Evolutionary conservation across 2,797 vertebrate genomes (phyloP), one percentile per base, ranked within the genome.

Genomic region (Sebastes elongatus): DNA sequence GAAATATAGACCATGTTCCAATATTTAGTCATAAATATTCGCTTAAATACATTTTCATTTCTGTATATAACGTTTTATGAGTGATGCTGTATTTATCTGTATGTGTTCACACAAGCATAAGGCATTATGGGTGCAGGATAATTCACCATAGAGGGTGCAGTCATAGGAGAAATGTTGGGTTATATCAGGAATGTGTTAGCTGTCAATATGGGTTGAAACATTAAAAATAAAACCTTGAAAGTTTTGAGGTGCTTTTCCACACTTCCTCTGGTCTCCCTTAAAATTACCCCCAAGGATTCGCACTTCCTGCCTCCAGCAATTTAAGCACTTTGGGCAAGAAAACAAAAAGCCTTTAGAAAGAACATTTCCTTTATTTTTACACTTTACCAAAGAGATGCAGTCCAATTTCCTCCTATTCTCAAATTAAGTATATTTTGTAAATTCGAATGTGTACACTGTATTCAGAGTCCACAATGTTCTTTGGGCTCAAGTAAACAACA

Each of bases 281-380:
- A 88, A 94, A 94, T 92, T 76, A 83, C 83, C 30, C 30, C 30
- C 42, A 64, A 67, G 8, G 67, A 16, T 82, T 78, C 55, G 78
- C 80, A 72, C 78, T 88, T 87, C 83, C 83, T 88, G 75, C 84
- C 71, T 80, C 59, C 74, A 76, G 90, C 84, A 90, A 94, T 94
- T 94, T 90, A 76, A 88, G 68, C 86, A 92, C 80, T 90, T 87
- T 89, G 76, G 60, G 38, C 3, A 30, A 72, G 59, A 66, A 74
- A 69, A 84, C 84, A 85, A 92, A 90, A 92, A 81, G 90, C 88
- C 82, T 80, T 84, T 35, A 74, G 88, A 83, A 92, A 89, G 85
- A 83, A 86, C 75, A 87, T 93, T 89, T 91, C 84, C 86, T 88
- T 77, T 85, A 52, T 59, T 83, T 87, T 86, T 55, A 52, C 22